These are phyloP conservation scores for Lepidocolaptes lacrymiger DNA, from an alignment of 2,797 vertebrate genomes.

Conservation along the genomic window DNA sequence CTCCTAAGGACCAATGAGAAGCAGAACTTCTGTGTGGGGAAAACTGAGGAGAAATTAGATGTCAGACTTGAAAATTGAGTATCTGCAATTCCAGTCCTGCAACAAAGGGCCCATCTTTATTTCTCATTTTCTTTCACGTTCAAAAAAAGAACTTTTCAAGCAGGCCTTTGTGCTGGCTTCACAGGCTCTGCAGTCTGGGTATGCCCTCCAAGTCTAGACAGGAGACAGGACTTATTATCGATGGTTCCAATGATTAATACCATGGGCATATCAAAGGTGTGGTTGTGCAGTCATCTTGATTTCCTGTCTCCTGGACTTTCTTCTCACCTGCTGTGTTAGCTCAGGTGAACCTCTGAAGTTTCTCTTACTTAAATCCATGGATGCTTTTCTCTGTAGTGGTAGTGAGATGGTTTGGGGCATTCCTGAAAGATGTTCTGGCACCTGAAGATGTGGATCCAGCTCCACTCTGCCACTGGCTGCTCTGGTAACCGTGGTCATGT, in stretches of 20 bases:
- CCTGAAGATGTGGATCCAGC: background rate
- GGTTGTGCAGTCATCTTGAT: slow-evolving; percentile 1
- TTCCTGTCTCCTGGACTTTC: slow-evolving; percentile 1
- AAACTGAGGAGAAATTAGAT: background rate
- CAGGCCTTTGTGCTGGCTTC: slow-evolving; percentile 23
- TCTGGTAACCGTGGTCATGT: background rate
- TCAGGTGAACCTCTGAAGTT: slow-evolving; percentile 21
- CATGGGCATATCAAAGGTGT: background rate
- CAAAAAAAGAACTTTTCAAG: slow-evolving; percentile 16
- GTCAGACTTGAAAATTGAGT: background rate
- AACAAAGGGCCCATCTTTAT: slow-evolving; percentile 41
- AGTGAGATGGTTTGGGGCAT: background rate
- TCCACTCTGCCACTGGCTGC: background rate
- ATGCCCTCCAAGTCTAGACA: slow-evolving; percentile 55
- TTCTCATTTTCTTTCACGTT: slow-evolving; percentile 47
- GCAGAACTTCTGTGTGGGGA: background rate
- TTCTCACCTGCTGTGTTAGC: slow-evolving; percentile 16
- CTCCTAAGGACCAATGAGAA: background rate
- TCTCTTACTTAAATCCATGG: background rate
- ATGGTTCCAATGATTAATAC: background rate
- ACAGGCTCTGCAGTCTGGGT: slow-evolving; percentile 32
- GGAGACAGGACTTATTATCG: slow-evolving; percentile 30
- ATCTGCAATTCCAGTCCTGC: background rate
- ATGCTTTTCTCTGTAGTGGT: background rate
- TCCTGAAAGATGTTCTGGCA: background rate